phyloP scores from a whole-genome alignment of 2,113 vertebrate species.

The Ceyx cyanopectus region DNA sequence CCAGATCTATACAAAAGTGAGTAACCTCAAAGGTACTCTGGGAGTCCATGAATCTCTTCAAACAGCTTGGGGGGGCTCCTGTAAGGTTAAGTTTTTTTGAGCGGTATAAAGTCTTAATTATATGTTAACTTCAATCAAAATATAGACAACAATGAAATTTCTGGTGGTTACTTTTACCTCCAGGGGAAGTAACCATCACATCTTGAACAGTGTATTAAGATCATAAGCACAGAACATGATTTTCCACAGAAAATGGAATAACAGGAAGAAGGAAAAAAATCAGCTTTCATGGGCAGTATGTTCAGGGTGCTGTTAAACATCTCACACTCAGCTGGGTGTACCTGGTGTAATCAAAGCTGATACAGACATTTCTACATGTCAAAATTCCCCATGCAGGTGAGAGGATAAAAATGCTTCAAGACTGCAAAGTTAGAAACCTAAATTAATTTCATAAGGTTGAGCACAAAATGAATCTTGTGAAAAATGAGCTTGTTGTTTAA shows the following conservation, averaged over 20 bases:
- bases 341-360: neutral
- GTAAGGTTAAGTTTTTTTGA: neutral
- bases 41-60: neutral
- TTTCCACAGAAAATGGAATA: neutral
- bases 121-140: neutral
- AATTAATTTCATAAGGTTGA: neutral
- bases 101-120: neutral
- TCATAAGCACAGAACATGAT: neutral
- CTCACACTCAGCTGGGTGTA: neutral
- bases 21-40: neutral
- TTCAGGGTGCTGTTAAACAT: neutral
- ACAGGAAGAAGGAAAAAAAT: neutral
- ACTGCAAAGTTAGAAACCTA: neutral
- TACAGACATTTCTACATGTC: neutral
- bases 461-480: neutral
- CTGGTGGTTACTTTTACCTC: neutral
- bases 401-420: neutral
- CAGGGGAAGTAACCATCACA: neutral
- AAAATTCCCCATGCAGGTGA: neutral
- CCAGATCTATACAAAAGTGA: neutral
- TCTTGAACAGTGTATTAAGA: neutral
- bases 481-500: neutral
- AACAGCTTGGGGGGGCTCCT: neutral
- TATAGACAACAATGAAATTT: neutral
- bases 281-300: neutral